Percentiles rank a stretch among this genome's conserved stretches.
phyloP scores from a whole-genome alignment of 2,113 vertebrate species.

The Neodontobutis hainanensis region DNA sequence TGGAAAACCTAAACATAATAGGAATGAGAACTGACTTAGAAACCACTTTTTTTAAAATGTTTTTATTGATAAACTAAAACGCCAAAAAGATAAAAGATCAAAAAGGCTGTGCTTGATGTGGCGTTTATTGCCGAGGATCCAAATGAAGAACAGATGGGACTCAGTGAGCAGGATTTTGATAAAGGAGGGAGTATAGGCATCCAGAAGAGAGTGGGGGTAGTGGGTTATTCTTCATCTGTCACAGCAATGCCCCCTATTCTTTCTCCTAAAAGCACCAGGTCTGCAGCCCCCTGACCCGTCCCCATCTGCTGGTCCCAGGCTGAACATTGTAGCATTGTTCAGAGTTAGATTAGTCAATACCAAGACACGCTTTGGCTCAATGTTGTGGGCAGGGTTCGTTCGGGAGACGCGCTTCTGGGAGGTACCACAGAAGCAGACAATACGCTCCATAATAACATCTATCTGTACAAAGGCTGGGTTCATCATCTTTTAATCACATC shows the following conservation, averaged over 20 bases:
- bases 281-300: constrained; percentile 46
- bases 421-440: constrained; percentile 26
- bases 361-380: constrained; percentile 57
- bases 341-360: constrained; percentile 48
- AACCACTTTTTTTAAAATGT: too few species aligned
- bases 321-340: constrained; percentile 50
- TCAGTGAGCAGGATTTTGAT: constrained; percentile 54
- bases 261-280: background rate
- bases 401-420: constrained; percentile 43
- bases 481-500: too few species aligned
- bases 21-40: too few species aligned
- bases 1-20: too few species aligned
- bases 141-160: constrained; percentile 78
- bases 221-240: constrained; percentile 63
- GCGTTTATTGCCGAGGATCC: background rate
- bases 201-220: constrained; percentile 42
- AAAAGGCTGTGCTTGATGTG: too few species aligned
- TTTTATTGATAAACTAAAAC: too few species aligned
- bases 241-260: background rate
- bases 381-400: constrained; percentile 23
- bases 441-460: constrained; percentile 25
- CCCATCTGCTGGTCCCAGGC: constrained; percentile 71
- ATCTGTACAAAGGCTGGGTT: constrained; percentile 7
- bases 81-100: too few species aligned
- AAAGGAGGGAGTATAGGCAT: constrained; percentile 65